A percentile compares a stretch with the other conserved stretches of the same genome.
phyloP scores from a whole-genome alignment of 2,888 invertebrate genomes.

The Lypha dubia region DNA sequence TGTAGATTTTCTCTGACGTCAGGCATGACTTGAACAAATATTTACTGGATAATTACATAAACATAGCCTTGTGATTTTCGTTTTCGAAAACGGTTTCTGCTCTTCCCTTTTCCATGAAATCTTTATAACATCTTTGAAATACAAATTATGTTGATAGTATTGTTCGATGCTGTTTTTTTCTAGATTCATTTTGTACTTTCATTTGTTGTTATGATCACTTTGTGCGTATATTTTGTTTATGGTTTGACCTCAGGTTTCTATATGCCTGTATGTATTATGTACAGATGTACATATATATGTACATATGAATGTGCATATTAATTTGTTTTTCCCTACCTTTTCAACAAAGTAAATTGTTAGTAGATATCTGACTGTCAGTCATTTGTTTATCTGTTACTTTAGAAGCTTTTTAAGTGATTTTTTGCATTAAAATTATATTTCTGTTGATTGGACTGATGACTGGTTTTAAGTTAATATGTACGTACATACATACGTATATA shows the following conservation, averaged over 20 bases:
- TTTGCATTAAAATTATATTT: conserved; percentile 58
- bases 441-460: conserved; percentile 19
- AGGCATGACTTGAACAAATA: too few species aligned
- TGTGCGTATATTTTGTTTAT: not conserved
- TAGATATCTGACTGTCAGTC: conserved; percentile 44
- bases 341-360: conserved; percentile 36
- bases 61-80: conserved; percentile 22
- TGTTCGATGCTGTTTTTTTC: not conserved
- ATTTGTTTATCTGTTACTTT: conserved; percentile 63
- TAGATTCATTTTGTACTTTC: not conserved
- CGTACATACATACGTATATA: not conserved
- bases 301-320: conserved; percentile 15
- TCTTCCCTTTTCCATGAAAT: conserved; percentile 55
- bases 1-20: too few species aligned
- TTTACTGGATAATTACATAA: too few species aligned
- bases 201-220: not conserved
- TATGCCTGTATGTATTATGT: not conserved
- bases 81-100: conserved; percentile 47
- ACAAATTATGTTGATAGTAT: conserved; percentile 15
- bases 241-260: not conserved
- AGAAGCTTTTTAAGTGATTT: conserved; percentile 68
- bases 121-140: conserved; percentile 51
- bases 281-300: not conserved
- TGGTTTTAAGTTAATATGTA: conserved; percentile 24
- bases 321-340: conserved; percentile 42